Evolutionary conservation across 2,797 vertebrate genomes (phyloP), one percentile per base, ranked within the genome.

Genomic region (Sebastes kiyomatsui): DNA sequence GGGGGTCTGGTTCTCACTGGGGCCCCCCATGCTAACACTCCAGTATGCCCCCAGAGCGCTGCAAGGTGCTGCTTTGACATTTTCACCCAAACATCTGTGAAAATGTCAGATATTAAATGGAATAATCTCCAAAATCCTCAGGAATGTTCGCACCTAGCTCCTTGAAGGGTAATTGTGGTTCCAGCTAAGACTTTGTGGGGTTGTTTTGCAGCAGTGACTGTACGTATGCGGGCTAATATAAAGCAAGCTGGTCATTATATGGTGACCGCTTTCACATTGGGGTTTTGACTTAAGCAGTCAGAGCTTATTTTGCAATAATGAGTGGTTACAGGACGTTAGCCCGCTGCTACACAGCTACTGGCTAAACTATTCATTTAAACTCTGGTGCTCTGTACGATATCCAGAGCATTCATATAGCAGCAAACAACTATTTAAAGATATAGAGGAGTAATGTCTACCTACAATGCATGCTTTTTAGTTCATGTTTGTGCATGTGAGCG

Each of bases 1-100:
- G 33, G 33, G 27, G 75, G 49, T 64, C 66, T 68, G 9, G 2
- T 70, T 79, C 13, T 6, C 20, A 61, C 30, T 12, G 3, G 25
- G 25, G 67, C 25, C 38, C 60, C 70, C 55, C 74, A 13, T 68
- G 73, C n/a, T 61, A 72, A 54, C 12, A 6, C 76, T 52, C 46
- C 59, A 74, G 52, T 11, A 22, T 32, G 23, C 28, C 66, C 46
- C 60, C 9, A 56, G 12, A 10, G 80, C 14, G 42, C 20, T 64
- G 68, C 38, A 62, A 84, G 71, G 60, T 82, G 76, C 73, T 38
- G 52, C 71, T 75, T 46, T 75, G 71, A 84, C 80, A 77, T 76
- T 81, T 85, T 46, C 27, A 18, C 46, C 1, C 11, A 23, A 56
- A 82, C 66, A 70, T 83, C 54, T 71, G 70, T 61, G 71, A 68